A percentile compares a stretch with the other conserved stretches of the same genome.
Conservation (phyloP, 92 coral and sea anemone genomes). For the Galaxea fascicularis region DNA sequence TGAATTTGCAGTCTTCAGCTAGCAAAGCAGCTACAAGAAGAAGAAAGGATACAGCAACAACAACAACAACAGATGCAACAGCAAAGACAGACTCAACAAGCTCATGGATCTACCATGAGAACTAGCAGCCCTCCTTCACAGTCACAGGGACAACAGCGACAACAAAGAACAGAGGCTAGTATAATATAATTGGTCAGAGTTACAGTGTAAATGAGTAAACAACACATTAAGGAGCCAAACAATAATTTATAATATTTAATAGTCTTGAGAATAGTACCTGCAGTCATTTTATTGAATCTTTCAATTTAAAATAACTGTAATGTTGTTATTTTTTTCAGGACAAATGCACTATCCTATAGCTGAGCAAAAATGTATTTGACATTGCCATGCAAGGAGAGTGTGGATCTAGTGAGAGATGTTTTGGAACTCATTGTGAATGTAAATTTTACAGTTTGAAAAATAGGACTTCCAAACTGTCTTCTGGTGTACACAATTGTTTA, state of each 20-base stretch:
- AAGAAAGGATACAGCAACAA: conserved; percentile 76
- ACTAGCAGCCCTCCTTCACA: not conserved
- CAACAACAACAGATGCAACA: conserved; percentile 64
- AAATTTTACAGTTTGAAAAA: too few species aligned
- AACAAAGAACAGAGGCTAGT: conserved; percentile 40
- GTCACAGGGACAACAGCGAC: conserved; percentile 13
- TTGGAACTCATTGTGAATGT: too few species aligned
- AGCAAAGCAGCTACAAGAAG: conserved; percentile 93
- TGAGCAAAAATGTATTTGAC: not conserved
- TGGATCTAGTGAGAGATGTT: too few species aligned
- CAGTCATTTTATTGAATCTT: too few species aligned
- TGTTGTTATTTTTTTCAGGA: conserved; percentile 39
- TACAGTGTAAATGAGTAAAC: conserved; percentile 2
- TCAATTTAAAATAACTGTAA: not conserved
- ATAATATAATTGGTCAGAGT: too few species aligned
- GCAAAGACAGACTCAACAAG: conserved; percentile 45
- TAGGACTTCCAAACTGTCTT: too few species aligned
- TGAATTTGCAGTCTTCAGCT: conserved; percentile 71
- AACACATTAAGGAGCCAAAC: too few species aligned
- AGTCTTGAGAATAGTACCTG: too few species aligned
- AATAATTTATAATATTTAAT: too few species aligned
- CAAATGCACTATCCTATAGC: conserved; percentile 56
- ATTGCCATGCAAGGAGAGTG: not conserved
- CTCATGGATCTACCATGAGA: conserved; percentile 9
- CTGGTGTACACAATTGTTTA: too few species aligned